A percentile compares a stretch with the other conserved stretches of the same genome.
Conservation (phyloP, 2,797 vertebrate species). For the Alcedo atthis region DNA sequence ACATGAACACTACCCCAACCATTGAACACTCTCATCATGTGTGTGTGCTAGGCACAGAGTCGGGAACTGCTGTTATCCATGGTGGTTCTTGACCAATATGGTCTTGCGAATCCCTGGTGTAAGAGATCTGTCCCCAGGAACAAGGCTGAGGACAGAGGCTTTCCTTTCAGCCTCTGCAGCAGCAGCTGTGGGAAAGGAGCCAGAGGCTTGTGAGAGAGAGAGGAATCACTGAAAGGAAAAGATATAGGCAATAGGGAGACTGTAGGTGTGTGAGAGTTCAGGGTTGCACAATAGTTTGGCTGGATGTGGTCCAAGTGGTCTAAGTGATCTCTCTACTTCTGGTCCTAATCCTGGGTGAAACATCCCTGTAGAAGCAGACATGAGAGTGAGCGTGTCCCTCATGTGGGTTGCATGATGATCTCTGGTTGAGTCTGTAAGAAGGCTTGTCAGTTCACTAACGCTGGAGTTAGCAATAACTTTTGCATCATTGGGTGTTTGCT, state of each 20-base stretch:
- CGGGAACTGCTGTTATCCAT: neutral
- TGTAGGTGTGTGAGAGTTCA: neutral
- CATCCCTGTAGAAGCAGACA: neutral
- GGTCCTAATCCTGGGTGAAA: neutral
- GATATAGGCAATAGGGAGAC: neutral
- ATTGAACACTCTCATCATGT: neutral
- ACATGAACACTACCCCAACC: neutral
- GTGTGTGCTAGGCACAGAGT: neutral
- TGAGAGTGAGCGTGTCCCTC: neutral
- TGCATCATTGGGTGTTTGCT: neutral
- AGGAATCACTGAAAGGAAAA: neutral
- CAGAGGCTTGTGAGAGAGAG: neutral
- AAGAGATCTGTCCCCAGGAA: neutral
- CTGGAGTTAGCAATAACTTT: neutral
- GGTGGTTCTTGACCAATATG: neutral
- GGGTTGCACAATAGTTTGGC: fast-evolving
- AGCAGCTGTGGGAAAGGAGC: neutral
- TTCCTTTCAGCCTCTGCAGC: neutral
- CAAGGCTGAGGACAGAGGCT: neutral
- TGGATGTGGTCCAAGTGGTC: neutral
- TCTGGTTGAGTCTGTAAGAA: neutral
- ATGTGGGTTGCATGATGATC: neutral
- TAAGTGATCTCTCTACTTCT: neutral
- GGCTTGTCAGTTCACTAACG: neutral
- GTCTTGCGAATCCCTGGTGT: neutral